Evolutionary conservation across 2,113 vertebrate genomes (phyloP).

Genomic region (Notarius quadriscutis): DNA sequence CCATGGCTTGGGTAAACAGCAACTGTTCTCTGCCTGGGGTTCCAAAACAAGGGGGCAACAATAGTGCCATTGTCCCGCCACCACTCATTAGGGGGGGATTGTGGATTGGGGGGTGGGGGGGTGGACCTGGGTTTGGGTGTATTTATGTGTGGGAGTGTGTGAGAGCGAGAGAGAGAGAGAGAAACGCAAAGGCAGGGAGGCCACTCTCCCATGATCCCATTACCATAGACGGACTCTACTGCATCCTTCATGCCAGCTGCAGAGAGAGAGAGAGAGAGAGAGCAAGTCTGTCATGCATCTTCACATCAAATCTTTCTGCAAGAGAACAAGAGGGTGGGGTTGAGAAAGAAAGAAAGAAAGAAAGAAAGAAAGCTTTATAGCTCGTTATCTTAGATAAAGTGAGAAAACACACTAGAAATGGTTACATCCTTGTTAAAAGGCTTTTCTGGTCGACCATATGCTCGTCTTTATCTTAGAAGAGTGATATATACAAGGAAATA

Average conservation of each 20-base stretch:
- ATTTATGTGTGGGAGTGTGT: conserved; percentile 42
- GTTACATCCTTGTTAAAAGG: conserved; percentile 78
- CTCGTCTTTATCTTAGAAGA: not conserved
- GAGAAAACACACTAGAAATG: conserved; percentile 79
- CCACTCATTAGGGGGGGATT: conserved; percentile 77
- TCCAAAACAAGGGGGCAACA: conserved; percentile 78
- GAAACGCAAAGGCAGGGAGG: conserved; percentile 50
- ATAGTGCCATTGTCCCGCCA: conserved; percentile 82
- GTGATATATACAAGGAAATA: not conserved
- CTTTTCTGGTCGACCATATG: conserved; percentile 18
- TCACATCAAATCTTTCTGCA: conserved; percentile 77
- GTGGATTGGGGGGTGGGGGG: conserved; percentile 52
- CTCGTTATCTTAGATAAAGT: conserved; percentile 81
- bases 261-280: conserved; percentile 75
- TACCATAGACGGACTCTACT: conserved; percentile 61
- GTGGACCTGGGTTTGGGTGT: conserved; percentile 46
- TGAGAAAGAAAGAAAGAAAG: conserved; percentile 19
- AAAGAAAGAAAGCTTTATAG: conserved; percentile 62
- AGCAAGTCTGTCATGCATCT: conserved; percentile 87
- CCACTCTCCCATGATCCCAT: conserved; percentile 73
- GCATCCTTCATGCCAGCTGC: conserved; percentile 48
- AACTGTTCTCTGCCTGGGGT: conserved; percentile 81
- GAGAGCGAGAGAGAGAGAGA: not conserved
- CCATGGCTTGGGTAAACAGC: conserved; percentile 84
- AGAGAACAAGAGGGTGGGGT: conserved; percentile 33